Percentiles rank a stretch among this genome's conserved stretches.
phyloP scores from a whole-genome alignment of 2,888 invertebrate species.

The Euclidia mi region DNA sequence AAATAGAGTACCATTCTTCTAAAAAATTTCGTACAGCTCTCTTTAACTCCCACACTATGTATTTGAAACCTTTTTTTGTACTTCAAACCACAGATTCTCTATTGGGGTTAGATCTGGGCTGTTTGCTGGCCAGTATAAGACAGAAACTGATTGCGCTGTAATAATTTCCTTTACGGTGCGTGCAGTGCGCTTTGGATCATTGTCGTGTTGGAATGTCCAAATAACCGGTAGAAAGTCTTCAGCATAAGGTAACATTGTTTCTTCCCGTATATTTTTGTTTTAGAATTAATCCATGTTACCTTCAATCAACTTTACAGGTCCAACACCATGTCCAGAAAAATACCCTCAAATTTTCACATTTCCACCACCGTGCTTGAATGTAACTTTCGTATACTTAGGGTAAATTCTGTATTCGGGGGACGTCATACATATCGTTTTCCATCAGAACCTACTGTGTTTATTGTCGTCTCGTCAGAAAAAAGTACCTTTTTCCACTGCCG shows the following conservation, averaged over 20 bases:
- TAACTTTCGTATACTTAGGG: slow-evolving; percentile 18
- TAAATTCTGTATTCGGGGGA: slow-evolving; percentile 14
- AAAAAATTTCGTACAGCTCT: not conserved
- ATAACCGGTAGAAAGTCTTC: not conserved
- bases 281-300: slow-evolving; percentile 23
- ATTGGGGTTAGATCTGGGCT: too few relatives aligned
- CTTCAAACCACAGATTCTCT: slow-evolving; percentile 2
- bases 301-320: too few relatives aligned
- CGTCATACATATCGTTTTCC: slow-evolving; percentile 14
- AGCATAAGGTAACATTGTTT: slow-evolving; percentile 23
- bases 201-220: too few relatives aligned
- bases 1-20: not conserved
- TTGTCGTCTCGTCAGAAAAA: too few relatives aligned
- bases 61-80: slow-evolving; percentile 9
- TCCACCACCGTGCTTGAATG: slow-evolving; percentile 20
- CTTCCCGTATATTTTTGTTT: slow-evolving; percentile 23
- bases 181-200: too few relatives aligned
- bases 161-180: too few relatives aligned
- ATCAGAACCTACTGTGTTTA: slow-evolving; percentile 15
- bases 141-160: too few relatives aligned
- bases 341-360: slow-evolving; percentile 27
- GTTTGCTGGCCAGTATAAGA: too few relatives aligned
- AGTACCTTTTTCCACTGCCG: too few relatives aligned
- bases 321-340: slow-evolving; percentile 27
- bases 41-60: too few relatives aligned